phyloP scores from a whole-genome alignment of 2,888 invertebrate species.

The Cartodere bifasciata region DNA sequence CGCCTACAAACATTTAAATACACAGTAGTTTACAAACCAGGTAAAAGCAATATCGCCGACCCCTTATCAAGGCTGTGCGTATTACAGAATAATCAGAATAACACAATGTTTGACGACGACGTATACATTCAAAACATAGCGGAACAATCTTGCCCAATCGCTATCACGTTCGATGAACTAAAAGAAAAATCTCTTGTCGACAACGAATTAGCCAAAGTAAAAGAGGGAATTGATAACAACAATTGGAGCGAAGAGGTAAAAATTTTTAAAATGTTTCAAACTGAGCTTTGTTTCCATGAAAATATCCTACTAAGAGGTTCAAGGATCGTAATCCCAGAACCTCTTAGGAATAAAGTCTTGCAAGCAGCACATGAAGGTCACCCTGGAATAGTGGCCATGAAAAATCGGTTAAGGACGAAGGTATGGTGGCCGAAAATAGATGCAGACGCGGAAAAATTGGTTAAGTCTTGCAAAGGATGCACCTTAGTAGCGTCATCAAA shows the following conservation, averaged over 20 bases:
- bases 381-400: slow-evolving; percentile 26
- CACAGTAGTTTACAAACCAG: slow-evolving; percentile 16
- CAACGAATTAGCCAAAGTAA: slow-evolving; percentile 8
- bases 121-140: slow-evolving; percentile 9
- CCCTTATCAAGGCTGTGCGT: slow-evolving; percentile 16
- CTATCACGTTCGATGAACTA: slow-evolving; percentile 12
- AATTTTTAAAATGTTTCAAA: slow-evolving; percentile 15
- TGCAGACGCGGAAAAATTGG: slow-evolving; percentile 17
- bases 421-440: slow-evolving; percentile 29
- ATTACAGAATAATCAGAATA: too few relatives aligned
- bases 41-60: slow-evolving; percentile 19
- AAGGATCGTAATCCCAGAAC: slow-evolving; percentile 17
- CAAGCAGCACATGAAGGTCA: slow-evolving; percentile 25
- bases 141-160: slow-evolving; percentile 12
- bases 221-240: slow-evolving; percentile 7
- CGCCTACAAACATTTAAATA: slow-evolving; percentile 15
- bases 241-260: slow-evolving; percentile 8
- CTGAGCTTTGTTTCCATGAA: slow-evolving; percentile 22
- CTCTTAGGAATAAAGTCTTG: slow-evolving; percentile 15
- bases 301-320: slow-evolving; percentile 16
- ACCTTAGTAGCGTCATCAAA: slow-evolving; percentile 14
- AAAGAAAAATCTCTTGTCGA: slow-evolving; percentile 9
- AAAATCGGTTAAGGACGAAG: slow-evolving; percentile 24
- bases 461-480: slow-evolving; percentile 15
- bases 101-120: not conserved